Percentiles rank a stretch among this genome's conserved stretches.
phyloP scores from a whole-genome alignment of 2,797 vertebrate genomes.

The Setipinna tenuifilis region DNA sequence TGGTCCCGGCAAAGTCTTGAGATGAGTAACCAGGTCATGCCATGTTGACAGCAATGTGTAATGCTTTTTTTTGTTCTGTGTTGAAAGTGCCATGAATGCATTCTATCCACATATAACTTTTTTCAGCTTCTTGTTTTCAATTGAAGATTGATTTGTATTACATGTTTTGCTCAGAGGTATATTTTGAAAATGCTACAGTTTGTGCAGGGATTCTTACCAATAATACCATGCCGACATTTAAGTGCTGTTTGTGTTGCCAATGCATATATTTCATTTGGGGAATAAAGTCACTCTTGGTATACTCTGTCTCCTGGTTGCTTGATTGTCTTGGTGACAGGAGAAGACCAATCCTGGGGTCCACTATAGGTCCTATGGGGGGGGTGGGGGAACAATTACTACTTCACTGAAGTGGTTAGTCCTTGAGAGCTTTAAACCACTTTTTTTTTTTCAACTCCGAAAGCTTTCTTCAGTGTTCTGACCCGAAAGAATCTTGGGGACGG shows the following conservation, averaged over 20 bases:
- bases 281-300: constrained; percentile 18
- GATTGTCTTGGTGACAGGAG: background rate
- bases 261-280: background rate
- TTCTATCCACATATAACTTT: background rate
- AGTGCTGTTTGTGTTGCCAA: background rate
- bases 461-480: too few relatives aligned
- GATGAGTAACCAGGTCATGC: background rate
- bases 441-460: too few relatives aligned
- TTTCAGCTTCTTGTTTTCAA: background rate
- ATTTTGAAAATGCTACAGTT: constrained; percentile 16
- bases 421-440: too few relatives aligned
- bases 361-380: background rate
- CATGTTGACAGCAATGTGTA: background rate
- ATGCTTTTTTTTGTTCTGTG: background rate
- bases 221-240: background rate
- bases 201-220: background rate
- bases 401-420: too few relatives aligned
- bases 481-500: too few relatives aligned
- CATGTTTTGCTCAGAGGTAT: background rate
- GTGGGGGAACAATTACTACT: background rate
- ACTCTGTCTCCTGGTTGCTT: background rate
- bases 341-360: background rate
- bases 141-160: background rate
- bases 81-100: background rate
- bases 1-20: background rate